Conservation (phyloP, 1,140 invertebrate genomes). For the Sitodiplosis mosellana region DNA sequence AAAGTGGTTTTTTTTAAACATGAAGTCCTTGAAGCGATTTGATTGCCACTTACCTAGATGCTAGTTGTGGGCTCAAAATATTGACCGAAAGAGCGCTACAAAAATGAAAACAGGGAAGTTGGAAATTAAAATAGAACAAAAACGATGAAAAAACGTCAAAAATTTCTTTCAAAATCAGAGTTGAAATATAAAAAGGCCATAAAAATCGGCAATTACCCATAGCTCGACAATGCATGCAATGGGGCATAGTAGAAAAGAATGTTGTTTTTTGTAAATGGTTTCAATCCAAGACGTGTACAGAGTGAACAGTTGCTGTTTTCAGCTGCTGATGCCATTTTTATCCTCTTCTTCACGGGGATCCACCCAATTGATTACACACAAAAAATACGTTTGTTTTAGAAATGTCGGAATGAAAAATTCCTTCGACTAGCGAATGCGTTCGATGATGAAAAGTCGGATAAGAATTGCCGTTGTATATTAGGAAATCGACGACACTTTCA, state of each 20-base stretch:
- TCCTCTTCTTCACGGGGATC: too few relatives aligned
- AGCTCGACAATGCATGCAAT: conserved; percentile 28
- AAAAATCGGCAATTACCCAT: background rate
- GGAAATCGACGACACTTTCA: too few relatives aligned
- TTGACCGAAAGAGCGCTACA: conserved; percentile 41
- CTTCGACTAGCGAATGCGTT: too few relatives aligned
- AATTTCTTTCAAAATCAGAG: background rate
- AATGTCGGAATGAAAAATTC: too few relatives aligned
- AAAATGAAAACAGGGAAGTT: conserved; percentile 20
- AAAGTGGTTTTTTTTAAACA: conserved; percentile 1
- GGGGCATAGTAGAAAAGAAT: conserved; percentile 41
- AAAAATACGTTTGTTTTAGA: too few relatives aligned
- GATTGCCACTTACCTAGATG: conserved; percentile 27
- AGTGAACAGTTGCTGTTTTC: too few relatives aligned
- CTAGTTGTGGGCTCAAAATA: conserved; percentile 43
- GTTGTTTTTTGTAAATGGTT: conserved; percentile 35
- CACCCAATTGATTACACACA: too few relatives aligned
- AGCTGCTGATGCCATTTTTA: too few relatives aligned
- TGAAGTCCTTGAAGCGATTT: background rate
- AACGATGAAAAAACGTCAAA: background rate
- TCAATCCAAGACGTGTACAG: conserved; percentile 31
- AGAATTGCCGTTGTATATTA: too few relatives aligned
- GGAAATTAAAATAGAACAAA: background rate
- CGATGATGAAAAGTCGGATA: too few relatives aligned
- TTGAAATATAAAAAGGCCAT: background rate